Conservation (phyloP, 2,113 vertebrate species). For the Otocyon megalotis region DNA sequence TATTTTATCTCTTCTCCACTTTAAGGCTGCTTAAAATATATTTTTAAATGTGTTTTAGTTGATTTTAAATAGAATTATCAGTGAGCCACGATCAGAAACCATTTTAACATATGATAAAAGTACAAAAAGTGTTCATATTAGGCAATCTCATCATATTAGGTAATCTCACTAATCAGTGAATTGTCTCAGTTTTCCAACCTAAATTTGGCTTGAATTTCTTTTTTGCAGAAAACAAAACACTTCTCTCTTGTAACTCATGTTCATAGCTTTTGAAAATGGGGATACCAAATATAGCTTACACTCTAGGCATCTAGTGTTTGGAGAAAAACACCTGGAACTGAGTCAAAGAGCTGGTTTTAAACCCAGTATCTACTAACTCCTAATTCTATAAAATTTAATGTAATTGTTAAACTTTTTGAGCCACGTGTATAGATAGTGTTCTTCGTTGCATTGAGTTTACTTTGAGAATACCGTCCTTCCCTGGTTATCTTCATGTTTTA, state of each 20-base stretch:
- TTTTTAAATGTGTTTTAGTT: neutral
- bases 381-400: neutral
- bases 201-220: neutral
- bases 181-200: neutral
- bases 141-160: neutral
- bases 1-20: neutral
- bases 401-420: neutral
- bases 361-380: neutral
- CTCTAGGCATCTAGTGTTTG: neutral
- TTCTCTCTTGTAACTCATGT: neutral
- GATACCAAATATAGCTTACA: neutral
- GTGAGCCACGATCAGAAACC: neutral
- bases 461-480: neutral
- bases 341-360: neutral
- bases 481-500: neutral
- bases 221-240: neutral
- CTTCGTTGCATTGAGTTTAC: neutral
- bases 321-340: neutral
- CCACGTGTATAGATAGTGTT: too few species aligned
- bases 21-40: neutral
- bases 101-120: neutral
- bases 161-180: neutral
- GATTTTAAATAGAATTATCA: neutral
- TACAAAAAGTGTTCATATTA: neutral
- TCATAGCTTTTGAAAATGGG: neutral